Conservation (phyloP, 2,797 vertebrate genomes). For the Varecia variegata region DNA sequence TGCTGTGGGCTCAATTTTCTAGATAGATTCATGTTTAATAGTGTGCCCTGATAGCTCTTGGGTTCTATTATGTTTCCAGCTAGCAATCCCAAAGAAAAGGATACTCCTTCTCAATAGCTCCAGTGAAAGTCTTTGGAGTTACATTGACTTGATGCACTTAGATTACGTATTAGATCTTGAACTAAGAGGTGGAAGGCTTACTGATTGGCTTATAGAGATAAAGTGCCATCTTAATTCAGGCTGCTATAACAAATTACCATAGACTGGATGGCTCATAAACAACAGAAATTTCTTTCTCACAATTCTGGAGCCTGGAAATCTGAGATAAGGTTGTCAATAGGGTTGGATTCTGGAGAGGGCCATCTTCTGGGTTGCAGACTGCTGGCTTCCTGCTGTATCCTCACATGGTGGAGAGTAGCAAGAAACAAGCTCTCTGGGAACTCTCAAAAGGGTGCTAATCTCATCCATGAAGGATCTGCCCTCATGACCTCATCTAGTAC, state of each 20-base stretch:
- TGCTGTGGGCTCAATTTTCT: neutral
- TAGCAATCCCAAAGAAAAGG: neutral
- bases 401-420: neutral
- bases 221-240: neutral
- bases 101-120: neutral
- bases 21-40: neutral
- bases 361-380: neutral
- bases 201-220: neutral
- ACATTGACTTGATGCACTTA: too few relatives aligned
- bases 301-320: neutral
- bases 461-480: neutral
- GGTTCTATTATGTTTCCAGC: neutral
- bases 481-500: neutral
- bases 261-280: neutral
- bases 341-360: neutral
- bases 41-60: neutral
- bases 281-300: neutral
- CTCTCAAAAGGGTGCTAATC: too few relatives aligned
- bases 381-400: neutral
- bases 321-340: neutral
- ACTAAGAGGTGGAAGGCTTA: neutral
- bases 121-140: neutral
- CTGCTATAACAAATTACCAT: neutral
- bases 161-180: neutral
- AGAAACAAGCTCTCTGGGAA: neutral